Evolutionary conservation across 2,888 invertebrate species (phyloP).

Genomic region (Julus scanicus): DNA sequence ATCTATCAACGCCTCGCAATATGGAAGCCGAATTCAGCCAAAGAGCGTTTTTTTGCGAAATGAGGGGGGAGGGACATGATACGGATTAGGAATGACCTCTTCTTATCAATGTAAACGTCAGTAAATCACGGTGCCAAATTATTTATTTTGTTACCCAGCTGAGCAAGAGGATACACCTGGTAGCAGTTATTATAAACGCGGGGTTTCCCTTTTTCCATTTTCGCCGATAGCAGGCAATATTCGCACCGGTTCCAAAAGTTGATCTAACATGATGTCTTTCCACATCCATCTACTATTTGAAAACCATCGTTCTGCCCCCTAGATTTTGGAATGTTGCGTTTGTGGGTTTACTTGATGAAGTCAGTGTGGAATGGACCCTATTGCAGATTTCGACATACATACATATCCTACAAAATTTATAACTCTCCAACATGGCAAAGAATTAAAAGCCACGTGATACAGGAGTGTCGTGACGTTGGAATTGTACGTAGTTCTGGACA

Average conservation of each 20-base stretch:
- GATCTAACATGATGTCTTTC: too few species aligned
- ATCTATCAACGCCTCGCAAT: constrained; percentile 17
- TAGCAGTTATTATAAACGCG: constrained; percentile 12
- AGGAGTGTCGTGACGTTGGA: too few species aligned
- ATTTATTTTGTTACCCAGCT: constrained; percentile 8
- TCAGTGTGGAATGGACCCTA: too few species aligned
- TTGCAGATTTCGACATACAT: too few species aligned
- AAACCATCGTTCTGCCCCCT: too few species aligned
- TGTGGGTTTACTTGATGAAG: too few species aligned
- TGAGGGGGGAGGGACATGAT: neutral
- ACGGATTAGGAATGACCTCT: neutral
- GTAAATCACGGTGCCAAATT: neutral
- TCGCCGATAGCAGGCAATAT: neutral
- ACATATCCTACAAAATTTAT: too few species aligned
- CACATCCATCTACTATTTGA: too few species aligned
- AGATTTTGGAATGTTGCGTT: too few species aligned
- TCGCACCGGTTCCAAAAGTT: neutral
- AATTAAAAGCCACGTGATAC: too few species aligned
- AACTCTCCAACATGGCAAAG: too few species aligned
- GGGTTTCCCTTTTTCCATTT: neutral
- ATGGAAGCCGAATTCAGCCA: neutral
- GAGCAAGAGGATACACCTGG: constrained; percentile 26
- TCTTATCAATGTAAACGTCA: constrained; percentile 9
- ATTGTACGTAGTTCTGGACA: too few species aligned
- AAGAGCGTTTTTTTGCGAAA: neutral